Percentiles rank a stretch among this genome's conserved stretches.
Conservation (phyloP, 2,797 vertebrate genomes). For the Alectoris magna region DNA sequence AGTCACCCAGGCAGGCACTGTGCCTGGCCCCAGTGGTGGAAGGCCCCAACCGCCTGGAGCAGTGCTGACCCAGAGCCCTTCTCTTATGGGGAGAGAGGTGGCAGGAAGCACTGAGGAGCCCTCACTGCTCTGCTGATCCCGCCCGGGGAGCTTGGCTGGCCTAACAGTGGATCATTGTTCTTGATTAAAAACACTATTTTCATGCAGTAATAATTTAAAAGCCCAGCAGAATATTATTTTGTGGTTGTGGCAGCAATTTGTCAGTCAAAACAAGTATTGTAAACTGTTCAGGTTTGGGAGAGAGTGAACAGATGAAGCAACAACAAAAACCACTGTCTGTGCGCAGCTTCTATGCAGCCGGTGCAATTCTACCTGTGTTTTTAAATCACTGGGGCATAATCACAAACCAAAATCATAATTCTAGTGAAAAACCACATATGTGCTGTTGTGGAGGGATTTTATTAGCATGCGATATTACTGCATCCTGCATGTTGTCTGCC, state of each 20-base stretch:
- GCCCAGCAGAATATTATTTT: slow-evolving; percentile 2
- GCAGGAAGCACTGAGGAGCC: slow-evolving; percentile 18
- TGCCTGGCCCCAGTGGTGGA: not conserved
- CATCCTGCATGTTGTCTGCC: not conserved
- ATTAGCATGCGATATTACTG: not conserved
- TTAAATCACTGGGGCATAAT: not conserved
- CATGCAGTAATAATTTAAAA: not conserved
- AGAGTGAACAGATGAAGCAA: not conserved
- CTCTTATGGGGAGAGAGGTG: not conserved
- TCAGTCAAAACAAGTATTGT: not conserved
- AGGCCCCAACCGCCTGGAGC: not conserved
- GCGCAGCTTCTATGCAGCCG: not conserved
- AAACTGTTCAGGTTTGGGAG: not conserved
- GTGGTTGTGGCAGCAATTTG: not conserved
- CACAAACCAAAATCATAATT: slow-evolving; percentile 2
- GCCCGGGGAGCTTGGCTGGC: not conserved
- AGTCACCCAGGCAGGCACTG: not conserved
- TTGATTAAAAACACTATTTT: slow-evolving; percentile 38
- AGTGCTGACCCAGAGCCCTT: rapidly evolving
- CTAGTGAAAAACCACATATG: not conserved
- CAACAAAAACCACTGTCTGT: not conserved
- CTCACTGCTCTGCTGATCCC: not conserved
- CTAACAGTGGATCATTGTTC: slow-evolving; percentile 41
- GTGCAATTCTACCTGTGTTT: not conserved
- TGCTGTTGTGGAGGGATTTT: not conserved